Evolutionary conservation across 2,113 vertebrate genomes (phyloP).

Genomic region (Osmerus eperlanus): DNA sequence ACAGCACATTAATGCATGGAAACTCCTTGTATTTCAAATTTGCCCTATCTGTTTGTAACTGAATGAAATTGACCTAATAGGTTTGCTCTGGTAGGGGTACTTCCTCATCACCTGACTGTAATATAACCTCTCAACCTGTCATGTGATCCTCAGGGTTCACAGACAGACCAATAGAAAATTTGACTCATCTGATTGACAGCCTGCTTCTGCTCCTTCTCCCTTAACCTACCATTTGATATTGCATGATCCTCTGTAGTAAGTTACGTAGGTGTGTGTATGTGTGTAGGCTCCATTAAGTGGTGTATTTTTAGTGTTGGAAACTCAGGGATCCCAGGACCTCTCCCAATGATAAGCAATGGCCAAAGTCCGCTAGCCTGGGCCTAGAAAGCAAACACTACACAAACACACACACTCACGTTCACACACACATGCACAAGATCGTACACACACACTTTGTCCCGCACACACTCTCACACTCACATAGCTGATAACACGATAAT

Average conservation of each 20-base stretch:
- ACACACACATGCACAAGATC: conserved; percentile 6
- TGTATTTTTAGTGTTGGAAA: conserved; percentile 63
- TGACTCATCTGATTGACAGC: too few species aligned
- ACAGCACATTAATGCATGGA: neutral
- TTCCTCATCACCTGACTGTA: too few species aligned
- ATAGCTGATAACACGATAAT: conserved; percentile 48
- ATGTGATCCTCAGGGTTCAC: too few species aligned
- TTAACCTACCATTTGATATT: too few species aligned
- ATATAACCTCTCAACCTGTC: too few species aligned
- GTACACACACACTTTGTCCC: conserved; percentile 4
- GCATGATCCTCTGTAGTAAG: too few species aligned
- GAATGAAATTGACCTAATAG: too few species aligned
- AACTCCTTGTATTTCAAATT: too few species aligned
- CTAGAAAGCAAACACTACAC: conserved; percentile 63
- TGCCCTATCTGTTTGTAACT: too few species aligned
- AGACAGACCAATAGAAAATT: too few species aligned
- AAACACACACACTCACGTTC: conserved; percentile 32
- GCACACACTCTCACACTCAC: conserved; percentile 8
- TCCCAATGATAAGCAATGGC: conserved; percentile 71
- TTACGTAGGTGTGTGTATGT: neutral
- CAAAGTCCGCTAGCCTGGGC: conserved; percentile 71
- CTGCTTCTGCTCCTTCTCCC: too few species aligned
- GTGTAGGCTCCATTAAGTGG: conserved; percentile 14
- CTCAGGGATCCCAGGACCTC: conserved; percentile 70
- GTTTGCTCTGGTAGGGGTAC: too few species aligned